phyloP scores from a whole-genome alignment of 37 sponge, comb jelly and placozoan species.

The Theonella swinhoei region DNA sequence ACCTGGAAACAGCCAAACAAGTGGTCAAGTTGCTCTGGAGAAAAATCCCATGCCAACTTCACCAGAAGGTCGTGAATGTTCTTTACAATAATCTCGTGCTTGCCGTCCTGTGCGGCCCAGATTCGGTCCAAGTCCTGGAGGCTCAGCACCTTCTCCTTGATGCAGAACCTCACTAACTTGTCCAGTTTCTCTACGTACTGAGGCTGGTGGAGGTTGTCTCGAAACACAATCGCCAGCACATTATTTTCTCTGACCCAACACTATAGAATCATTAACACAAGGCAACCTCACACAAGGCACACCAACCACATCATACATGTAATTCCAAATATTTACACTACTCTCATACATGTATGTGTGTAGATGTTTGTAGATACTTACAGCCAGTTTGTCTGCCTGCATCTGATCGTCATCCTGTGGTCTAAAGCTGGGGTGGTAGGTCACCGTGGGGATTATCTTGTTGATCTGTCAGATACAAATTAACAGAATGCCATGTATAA shows the following conservation, averaged over 20 bases:
- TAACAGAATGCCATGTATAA: neutral
- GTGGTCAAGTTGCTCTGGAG: constrained; percentile 91
- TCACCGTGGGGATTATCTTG: constrained; percentile 70
- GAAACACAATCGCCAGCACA: constrained; percentile 85
- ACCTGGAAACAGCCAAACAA: constrained; percentile 95
- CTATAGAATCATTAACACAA: neutral
- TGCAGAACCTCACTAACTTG: constrained; percentile 84
- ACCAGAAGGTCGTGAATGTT: constrained; percentile 95
- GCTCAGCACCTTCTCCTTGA: constrained; percentile 77
- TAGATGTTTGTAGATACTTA: no score
- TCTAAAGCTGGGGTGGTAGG: constrained; percentile 56
- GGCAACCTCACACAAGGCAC: neutral
- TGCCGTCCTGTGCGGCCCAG: constrained; percentile 95
- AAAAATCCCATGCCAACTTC: constrained; percentile 95
- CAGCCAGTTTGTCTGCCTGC: constrained; percentile 70
- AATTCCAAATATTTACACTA: neutral
- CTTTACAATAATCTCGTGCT: constrained; percentile 98
- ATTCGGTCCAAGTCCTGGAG: constrained; percentile 86
- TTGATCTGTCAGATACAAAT: constrained; percentile 50
- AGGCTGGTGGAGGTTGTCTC: constrained; percentile 97
- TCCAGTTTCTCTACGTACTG: constrained; percentile 98
- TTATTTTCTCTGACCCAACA: constrained; percentile 84
- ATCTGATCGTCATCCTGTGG: constrained; percentile 72
- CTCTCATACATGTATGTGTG: neutral
- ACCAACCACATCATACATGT: neutral